Evolutionary conservation across 2,797 vertebrate species (phyloP), one percentile per base, ranked within the genome.

Genomic region (Salarias fasciatus): DNA sequence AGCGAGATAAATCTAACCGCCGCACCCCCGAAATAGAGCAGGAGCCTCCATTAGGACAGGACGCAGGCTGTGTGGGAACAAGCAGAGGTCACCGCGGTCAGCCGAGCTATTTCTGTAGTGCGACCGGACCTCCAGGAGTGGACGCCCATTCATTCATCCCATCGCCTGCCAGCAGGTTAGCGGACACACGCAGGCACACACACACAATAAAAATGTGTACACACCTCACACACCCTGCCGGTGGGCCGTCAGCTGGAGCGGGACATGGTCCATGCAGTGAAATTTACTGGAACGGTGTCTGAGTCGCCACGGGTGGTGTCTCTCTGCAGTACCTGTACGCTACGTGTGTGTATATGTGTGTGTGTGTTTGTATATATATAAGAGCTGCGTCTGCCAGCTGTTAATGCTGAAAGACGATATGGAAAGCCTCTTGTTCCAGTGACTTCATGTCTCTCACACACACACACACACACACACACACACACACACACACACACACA

Each of bases 81-180:
- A 63, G 85, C 80, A 75, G 85, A 89, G 88, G 90, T 90, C 88
- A 86, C 49, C 5, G 75, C 79, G 87, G 90, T 90, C 86, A 89
- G 76, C 75, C 60, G 63, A 89, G 88, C 91, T 91, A 90, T 91
- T 91, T 89, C 82, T 88, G 88, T 78, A 72, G 70, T 82, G 59
- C 77, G 79, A 85, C 81, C 77, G 68, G 87, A 88, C 84, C 87
- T 88, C 68, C 84, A 80, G 82, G 79, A 85, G 79, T 67, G 75
- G 70, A 89, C 83, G 72, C 85, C 80, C 83, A 79, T 86, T 87
- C 86, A 86, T 89, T 88, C 79, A 81, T 84, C 70, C 68, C 11
- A 70, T 74, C 53, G 75, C 61, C 82, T 74, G 85, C 83, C 83
- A 85, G 79, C 69, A 38, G 76, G 81, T 63, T 43, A 69, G 69